Evolutionary conservation across 2,113 vertebrate species (phyloP), one percentile per base, ranked within the genome.

Genomic region (Oreocharis arfaki): DNA sequence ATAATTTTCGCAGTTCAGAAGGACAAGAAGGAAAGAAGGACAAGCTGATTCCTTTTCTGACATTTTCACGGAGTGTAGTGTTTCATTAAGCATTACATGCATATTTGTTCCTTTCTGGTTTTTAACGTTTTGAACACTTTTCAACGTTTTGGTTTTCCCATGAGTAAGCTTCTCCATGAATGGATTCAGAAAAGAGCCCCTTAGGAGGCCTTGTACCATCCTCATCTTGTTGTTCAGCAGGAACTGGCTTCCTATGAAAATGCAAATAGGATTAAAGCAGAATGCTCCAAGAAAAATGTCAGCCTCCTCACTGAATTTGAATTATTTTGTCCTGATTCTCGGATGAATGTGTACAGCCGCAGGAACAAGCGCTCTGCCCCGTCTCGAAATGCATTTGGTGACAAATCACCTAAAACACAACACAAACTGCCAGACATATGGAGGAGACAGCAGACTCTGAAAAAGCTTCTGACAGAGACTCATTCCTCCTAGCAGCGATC

Each of bases 211-310:
- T 15, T 82, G 41, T 64, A 41, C n/a, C 10, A 2, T n/a, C 75
- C 87, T 87, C 73, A 56, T 86, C 68, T 67, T 9, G 2, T 49
- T 39, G 50, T 94, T 93, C 73, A 70, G 79, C 75, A 88, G 79
- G 73, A 77, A 9, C 57, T 57, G 39, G 24, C 24, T 96, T 65
- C 73, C 84, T 90, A 50, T 5, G 37, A 53, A 88, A 89, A 68
- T 67, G 28, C 39, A 95, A 88, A 95, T 64, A 89, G 89, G 53
- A 81, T 95, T 95, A 95, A 87, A 89, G 73, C 56, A 78, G 80
- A 95, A 89, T 77, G 80, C 67, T 90, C 69, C n/a, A 64, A 94
- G 78, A 92, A 79, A 94, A 91, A 89, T 53, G 73, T 68, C 77
- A 82, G 61, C 16, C 65, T 64, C 61, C 71, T 84, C 78, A 59